Percentiles rank a stretch among this genome's conserved stretches.
phyloP scores from a whole-genome alignment of 2,888 invertebrate genomes.

The Monoplex corrugatus region DNA sequence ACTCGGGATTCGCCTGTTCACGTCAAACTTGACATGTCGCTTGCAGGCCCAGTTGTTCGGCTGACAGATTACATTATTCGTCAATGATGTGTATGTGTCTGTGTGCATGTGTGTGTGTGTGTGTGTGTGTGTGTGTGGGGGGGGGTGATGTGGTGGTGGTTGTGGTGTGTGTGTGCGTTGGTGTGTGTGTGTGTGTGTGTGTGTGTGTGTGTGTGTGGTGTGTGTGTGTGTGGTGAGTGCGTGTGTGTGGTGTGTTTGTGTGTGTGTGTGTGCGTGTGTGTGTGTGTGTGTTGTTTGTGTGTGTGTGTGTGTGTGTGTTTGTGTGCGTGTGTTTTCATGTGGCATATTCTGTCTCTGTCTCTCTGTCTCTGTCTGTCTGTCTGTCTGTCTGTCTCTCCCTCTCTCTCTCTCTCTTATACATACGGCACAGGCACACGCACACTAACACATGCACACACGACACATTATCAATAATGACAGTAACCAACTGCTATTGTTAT shows the following conservation, averaged over 20 bases:
- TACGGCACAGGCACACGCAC: too few species aligned
- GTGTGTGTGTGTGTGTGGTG: not conserved
- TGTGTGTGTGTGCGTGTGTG: not conserved
- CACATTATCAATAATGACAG: too few species aligned
- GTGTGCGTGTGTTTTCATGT: too few species aligned
- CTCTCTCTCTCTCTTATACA: too few species aligned
- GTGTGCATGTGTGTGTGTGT: not conserved
- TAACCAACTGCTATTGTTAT: too few species aligned
- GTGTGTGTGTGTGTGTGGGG: not conserved
- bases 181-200: conserved; percentile 12
- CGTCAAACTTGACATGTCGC: not conserved
- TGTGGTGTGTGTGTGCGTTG: not conserved
- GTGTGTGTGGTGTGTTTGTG: not conserved
- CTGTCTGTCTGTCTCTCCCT: too few species aligned
- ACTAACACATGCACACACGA: too few species aligned
- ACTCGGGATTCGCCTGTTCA: too few species aligned
- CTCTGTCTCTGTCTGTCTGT: too few species aligned
- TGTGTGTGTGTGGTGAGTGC: not conserved
- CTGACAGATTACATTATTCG: not conserved
- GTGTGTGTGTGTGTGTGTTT: too few species aligned
- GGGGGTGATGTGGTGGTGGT: too few species aligned
- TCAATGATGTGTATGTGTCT: not conserved
- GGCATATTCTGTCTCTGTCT: too few species aligned
- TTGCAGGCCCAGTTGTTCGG: not conserved
- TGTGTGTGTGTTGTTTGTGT: not conserved